phyloP scores from a whole-genome alignment of 2,797 vertebrate genomes.

The Hippopotamyrus pictus region DNA sequence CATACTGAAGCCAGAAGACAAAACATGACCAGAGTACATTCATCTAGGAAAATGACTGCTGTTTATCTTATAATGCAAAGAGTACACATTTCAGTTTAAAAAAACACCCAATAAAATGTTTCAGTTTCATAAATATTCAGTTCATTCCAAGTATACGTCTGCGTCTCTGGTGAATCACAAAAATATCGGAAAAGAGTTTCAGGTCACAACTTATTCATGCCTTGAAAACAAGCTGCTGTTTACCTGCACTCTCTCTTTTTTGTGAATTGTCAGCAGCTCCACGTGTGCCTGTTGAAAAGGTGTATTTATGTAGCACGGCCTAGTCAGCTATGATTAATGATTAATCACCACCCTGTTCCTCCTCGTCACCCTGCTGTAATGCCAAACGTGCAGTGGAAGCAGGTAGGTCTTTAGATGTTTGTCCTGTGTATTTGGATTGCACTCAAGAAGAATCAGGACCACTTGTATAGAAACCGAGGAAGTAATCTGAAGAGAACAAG shows the following conservation, averaged over 20 bases:
- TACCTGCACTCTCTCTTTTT: neutral
- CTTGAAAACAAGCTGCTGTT: constrained; percentile 7
- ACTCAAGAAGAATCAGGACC: neutral
- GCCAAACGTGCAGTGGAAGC: neutral
- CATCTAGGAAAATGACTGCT: neutral
- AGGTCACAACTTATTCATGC: neutral
- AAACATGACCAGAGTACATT: neutral
- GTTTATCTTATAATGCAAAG: neutral
- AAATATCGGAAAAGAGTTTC: neutral
- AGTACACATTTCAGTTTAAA: neutral
- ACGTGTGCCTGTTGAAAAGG: neutral
- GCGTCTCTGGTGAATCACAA: neutral
- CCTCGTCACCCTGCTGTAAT: neutral
- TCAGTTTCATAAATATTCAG: neutral
- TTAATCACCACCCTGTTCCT: neutral
- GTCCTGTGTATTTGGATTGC: neutral
- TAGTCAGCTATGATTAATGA: neutral
- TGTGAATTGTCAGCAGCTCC: neutral
- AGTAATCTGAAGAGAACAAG: neutral
- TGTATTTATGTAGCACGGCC: neutral
- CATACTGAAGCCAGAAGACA: neutral
- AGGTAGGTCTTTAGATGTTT: neutral
- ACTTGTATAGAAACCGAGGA: neutral
- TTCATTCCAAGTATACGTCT: neutral
- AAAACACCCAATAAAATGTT: neutral